Base-by-base conservation (phyloP, 2,888 invertebrate species). In the Drosophila monieri region DNA sequence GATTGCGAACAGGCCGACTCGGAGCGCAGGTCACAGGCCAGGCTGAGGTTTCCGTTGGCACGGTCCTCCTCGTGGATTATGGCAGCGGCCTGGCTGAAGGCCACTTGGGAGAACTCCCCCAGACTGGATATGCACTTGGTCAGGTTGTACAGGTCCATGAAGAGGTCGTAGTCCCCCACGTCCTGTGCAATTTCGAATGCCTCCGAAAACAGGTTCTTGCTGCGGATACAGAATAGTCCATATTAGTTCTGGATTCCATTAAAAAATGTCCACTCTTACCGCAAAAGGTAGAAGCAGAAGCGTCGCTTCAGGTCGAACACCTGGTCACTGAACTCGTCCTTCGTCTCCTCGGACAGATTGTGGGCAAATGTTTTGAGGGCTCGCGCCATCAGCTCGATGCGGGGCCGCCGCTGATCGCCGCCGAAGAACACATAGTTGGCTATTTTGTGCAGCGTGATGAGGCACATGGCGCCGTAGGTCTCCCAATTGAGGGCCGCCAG, bases 181-280 rank as follows among this genome's bases (percentile, higher is more conserved):
- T 97, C 97, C 76, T 97, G 96, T 0, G 96, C 97, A 65, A 97
- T 92, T 61, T 96, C 94, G 85, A 97, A 95, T 1, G 97, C 97
- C 88, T 96, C 97, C 90, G 95, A 96, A 89, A 95, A 93, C 80
- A 95, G 93, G 55, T 94, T 94, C 76, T 95, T 94, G 70, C 96
- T 94, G 78, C 1, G 64, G 8, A 37, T 54, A 60, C 25, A 12
- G n/a, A 48, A 8, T 6, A 30, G 8, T 37, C 27, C 51, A 52
- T 4, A 32, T 6, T 27, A 32, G 32, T 32, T 12, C 0, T 32
- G 4, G 12, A 4, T 32, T 12, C n/a, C n/a, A 12, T 12, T 1
- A 12, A 32, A 32, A 32, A 32, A 4, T 12, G 1, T 30, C 1
- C 12, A 32, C 2, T 61, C 74, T 76, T 79, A 96, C 95, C 96